Percentiles rank a stretch among this genome's conserved stretches.
Conservation (phyloP, 2,797 vertebrate species). For the Pseudomugil tenellus region DNA sequence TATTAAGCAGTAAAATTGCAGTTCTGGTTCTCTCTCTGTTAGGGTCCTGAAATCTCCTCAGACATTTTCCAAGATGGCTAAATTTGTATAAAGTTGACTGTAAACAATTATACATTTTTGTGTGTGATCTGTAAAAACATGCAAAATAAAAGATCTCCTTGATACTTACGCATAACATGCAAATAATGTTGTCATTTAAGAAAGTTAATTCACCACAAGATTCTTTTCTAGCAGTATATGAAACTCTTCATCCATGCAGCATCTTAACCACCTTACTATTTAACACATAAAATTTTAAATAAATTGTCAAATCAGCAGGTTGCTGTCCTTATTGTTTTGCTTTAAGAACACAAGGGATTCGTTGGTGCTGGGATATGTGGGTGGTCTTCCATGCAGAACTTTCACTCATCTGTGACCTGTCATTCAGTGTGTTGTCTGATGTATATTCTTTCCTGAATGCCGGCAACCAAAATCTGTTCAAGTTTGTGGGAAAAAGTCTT, state of each 20-base stretch:
- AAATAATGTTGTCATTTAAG: not conserved
- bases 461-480: not conserved
- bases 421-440: not conserved
- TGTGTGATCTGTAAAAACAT: not conserved
- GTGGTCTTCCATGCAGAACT: conserved; percentile 3
- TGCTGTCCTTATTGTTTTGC: conserved; percentile 4
- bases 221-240: not conserved
- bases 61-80: too few relatives aligned
- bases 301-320: not conserved
- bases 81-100: too few relatives aligned
- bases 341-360: not conserved
- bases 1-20: not conserved
- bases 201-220: not conserved
- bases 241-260: not conserved
- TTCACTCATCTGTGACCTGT: conserved; percentile 4
- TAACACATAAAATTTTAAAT: not conserved
- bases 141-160: not conserved
- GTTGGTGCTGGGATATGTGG: not conserved
- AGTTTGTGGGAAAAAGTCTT: conserved; percentile 3
- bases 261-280: not conserved
- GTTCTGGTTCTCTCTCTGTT: not conserved
- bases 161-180: not conserved
- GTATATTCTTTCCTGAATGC: conserved; percentile 3
- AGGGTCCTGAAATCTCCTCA: too few relatives aligned
- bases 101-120: too few relatives aligned